Conservation (phyloP, 2,113 vertebrate species). For the Sphyrna mokarran region DNA sequence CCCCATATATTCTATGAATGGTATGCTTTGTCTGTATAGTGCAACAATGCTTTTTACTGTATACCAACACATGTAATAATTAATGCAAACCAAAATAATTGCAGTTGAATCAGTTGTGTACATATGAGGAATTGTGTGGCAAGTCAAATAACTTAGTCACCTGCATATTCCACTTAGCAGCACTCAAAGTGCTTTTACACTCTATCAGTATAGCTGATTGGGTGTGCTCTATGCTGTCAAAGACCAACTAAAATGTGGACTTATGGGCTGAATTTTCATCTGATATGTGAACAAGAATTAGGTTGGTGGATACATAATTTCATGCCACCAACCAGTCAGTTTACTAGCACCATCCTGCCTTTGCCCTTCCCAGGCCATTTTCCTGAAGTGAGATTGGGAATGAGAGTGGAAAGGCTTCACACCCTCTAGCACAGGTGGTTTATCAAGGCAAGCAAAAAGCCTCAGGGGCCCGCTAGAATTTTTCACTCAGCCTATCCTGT, state of each 20-base stretch:
- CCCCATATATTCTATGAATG: no score
- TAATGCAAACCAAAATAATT: neutral
- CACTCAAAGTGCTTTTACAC: neutral
- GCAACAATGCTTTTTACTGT: no score
- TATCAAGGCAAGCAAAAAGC: no score
- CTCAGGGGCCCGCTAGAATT: neutral
- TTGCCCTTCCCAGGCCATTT: no score
- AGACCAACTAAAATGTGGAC: neutral
- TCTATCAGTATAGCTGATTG: neutral
- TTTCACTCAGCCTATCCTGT: neutral
- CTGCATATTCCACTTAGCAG: neutral
- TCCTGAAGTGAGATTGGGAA: no score
- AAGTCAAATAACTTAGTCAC: neutral
- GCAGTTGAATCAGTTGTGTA: neutral
- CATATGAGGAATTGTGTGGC: neutral
- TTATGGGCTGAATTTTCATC: neutral
- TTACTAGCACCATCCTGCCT: neutral
- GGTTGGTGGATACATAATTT: neutral
- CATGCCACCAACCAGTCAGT: neutral
- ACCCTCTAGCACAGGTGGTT: no score
- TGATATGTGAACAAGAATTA: neutral
- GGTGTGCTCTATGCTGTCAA: neutral
- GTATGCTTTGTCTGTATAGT: no score
- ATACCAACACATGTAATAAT: no score
- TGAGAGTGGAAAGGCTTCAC: no score